Conservation (phyloP, 2,113 vertebrate species). For the Coracopsis vasa region DNA sequence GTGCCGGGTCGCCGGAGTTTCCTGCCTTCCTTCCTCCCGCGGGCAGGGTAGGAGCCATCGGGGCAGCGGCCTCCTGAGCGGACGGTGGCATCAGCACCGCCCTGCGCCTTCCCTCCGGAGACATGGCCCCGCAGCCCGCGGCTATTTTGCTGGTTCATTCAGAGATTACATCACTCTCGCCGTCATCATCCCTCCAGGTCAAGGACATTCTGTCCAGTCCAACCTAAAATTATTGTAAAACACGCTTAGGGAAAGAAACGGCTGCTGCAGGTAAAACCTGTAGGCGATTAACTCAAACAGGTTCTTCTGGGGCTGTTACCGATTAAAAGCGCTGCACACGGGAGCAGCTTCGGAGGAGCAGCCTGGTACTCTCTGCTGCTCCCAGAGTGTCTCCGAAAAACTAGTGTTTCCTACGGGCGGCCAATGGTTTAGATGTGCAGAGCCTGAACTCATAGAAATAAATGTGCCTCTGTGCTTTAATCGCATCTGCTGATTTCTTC, state of each 20-base stretch:
- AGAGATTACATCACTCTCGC: not conserved
- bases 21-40: not conserved
- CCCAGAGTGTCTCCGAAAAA: not conserved
- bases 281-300: not conserved
- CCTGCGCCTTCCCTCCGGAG: not conserved
- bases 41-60: not conserved
- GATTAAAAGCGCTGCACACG: rapidly evolving
- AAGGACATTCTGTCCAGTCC: not conserved
- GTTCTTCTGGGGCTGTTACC: not conserved
- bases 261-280: not conserved
- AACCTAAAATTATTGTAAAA: not conserved
- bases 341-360: not conserved
- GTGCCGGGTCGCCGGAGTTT: rapidly evolving
- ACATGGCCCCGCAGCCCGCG: not conserved
- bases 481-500: rapidly evolving
- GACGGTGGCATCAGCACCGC: not conserved
- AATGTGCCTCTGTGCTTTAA: not conserved
- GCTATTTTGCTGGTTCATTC: not conserved
- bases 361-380: not conserved
- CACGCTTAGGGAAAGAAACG: not conserved
- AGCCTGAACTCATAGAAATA: not conserved
- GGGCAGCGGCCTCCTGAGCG: not conserved
- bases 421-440: not conserved
- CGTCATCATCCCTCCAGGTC: not conserved
- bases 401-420: not conserved